Evolutionary conservation across 92 coral and sea anemone genomes (phyloP), one percentile per base, ranked within the genome.

Genomic region (Heliopora coerulea): DNA sequence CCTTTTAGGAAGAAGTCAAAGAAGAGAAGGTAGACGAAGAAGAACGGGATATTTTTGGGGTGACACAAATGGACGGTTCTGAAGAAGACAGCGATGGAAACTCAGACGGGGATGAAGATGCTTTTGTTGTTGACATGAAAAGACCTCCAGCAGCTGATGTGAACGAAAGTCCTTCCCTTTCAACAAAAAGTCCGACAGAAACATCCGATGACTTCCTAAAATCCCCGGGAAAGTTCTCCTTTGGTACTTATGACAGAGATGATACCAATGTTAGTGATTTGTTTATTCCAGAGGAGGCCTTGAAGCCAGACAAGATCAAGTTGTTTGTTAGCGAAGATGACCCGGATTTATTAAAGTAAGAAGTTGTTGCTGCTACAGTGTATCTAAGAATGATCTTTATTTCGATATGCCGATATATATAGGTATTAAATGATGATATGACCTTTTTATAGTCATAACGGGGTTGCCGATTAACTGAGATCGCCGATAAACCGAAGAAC

Each of bases 221-320:
- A 70, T 52, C 77, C 7, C 17, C 48, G 8, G 77, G 77, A n/a
- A 70, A 90, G 63, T 93, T 93, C 58, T 79, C 83, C 18, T 75
- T 89, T 26, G 87, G 79, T 44, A 79, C 82, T 29, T 86, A 85
- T 54, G 86, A 93, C 40, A 73, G 39, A 1, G 57, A 73, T 26
- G 91, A 87, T 29, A 80, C 70, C 10, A 87, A 83, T 75, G 62
- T 90, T 20, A 85, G 82, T 23, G 84, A 87, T 35, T 85, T 93
- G 28, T 93, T 93, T 84, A 74, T 93, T 32, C 96, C 98, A 10
- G 89, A 86, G 44, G 96, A 82, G 18, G 98, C 98, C 9, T 33
- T 74, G 28, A 86, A 80, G 54, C 52, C 59, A 39, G 83, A 49
- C 15, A 59, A 54, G 39, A 56, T 78, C 12, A 73, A 50, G 30